Evolutionary conservation across 2,888 invertebrate genomes (phyloP).

Genomic region (Uloborus plumipes): DNA sequence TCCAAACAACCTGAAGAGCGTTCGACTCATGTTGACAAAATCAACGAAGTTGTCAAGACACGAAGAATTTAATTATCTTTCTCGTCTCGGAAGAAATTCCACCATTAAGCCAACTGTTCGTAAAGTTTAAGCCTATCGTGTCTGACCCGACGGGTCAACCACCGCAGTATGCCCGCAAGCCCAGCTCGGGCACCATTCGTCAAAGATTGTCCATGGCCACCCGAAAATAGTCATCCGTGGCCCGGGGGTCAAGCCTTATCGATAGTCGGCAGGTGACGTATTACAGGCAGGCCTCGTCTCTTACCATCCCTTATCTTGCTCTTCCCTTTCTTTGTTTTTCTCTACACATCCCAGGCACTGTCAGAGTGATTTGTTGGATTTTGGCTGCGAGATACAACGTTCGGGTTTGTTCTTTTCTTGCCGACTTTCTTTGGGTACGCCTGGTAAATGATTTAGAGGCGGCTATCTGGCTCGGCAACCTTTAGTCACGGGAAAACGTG

Average conservation of each 20-base stretch:
- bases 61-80: no score
- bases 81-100: no score
- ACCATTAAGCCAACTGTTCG: no score
- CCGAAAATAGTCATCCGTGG: constrained; percentile 43
- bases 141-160: constrained; percentile 1
- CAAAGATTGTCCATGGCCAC: constrained; percentile 25
- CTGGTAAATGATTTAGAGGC: constrained; percentile 21
- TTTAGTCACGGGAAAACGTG: no score
- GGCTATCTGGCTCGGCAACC: constrained; percentile 6
- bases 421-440: background rate
- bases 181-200: constrained; percentile 31
- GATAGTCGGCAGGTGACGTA: constrained; percentile 53
- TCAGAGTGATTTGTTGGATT: constrained; percentile 48
- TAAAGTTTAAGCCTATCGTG: constrained; percentile 1
- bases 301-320: constrained; percentile 50
- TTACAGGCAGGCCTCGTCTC: constrained; percentile 44
- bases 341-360: constrained; percentile 31
- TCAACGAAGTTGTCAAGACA: no score
- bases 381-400: constrained; percentile 27
- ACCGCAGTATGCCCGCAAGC: constrained; percentile 3
- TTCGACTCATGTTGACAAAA: no score
- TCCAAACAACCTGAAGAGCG: no score
- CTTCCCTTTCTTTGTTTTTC: constrained; percentile 37
- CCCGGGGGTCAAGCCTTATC: constrained; percentile 57
- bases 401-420: constrained; percentile 7